These are phyloP conservation scores for Campopleginae sp. DNA, from an alignment of 2,888 invertebrate species.

Conservation along the genomic window DNA sequence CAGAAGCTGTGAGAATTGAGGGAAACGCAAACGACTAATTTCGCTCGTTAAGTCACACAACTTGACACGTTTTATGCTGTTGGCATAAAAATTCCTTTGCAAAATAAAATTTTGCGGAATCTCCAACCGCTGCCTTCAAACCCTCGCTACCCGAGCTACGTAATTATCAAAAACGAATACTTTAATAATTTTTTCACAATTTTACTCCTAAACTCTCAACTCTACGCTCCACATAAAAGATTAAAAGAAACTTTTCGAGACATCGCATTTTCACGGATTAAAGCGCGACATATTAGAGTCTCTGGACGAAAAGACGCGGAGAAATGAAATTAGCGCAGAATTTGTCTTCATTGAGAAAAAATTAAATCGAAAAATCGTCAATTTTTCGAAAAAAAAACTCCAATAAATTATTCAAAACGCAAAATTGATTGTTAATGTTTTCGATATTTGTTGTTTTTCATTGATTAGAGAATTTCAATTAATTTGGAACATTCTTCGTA, in stretches of 20 bases:
- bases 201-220: neutral
- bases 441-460: neutral
- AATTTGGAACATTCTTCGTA: neutral
- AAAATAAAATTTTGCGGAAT: conserved; percentile 24
- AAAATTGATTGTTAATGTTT: too few species aligned
- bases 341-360: neutral
- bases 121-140: neutral
- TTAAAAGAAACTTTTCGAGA: neutral
- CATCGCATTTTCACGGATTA: neutral
- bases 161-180: neutral
- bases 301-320: neutral
- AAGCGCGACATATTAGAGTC: neutral
- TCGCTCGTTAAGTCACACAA: conserved; percentile 46
- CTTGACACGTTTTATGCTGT: conserved; percentile 56
- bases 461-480: neutral
- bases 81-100: conserved; percentile 45
- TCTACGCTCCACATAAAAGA: neutral
- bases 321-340: neutral
- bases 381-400: neutral
- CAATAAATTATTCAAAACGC: too few species aligned
- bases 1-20: conserved; percentile 24
- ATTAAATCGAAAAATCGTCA: neutral
- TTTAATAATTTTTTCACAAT: neutral
- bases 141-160: neutral
- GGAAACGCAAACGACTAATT: conserved; percentile 50